Evolutionary conservation across 2,888 invertebrate species (phyloP).

Genomic region (Stenodema calcarata): DNA sequence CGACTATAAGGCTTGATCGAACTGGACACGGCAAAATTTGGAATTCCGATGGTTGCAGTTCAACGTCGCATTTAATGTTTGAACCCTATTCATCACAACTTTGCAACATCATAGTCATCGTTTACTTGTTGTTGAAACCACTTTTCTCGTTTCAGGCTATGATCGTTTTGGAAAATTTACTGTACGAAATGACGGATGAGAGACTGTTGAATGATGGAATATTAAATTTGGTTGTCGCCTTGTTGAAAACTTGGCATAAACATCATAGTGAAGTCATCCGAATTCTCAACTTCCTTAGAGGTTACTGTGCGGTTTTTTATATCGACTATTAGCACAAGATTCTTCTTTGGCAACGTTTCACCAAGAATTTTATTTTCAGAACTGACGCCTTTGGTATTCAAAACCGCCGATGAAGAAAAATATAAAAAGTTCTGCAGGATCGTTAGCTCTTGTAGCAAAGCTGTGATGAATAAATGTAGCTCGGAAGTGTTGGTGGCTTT

Average conservation of each 20-base stretch:
- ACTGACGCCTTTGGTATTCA: constrained; percentile 30
- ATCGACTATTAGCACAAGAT: not conserved
- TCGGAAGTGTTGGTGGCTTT: constrained; percentile 8
- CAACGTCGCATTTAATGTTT: too few relatives aligned
- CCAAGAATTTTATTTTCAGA: not conserved
- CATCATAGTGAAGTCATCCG: constrained; percentile 50
- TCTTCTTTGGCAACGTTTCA: not conserved
- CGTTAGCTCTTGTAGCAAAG: not conserved
- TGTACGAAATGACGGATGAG: not conserved
- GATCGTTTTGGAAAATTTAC: constrained; percentile 33
- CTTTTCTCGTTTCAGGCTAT: constrained; percentile 21
- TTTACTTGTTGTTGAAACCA: not conserved
- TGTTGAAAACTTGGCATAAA: constrained; percentile 48
- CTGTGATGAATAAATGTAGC: not conserved
- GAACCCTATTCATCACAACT: too few relatives aligned
- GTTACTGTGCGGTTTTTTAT: constrained; percentile 18
- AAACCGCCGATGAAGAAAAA: constrained; percentile 34
- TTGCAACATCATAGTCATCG: too few relatives aligned
- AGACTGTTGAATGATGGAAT: constrained; percentile 42
- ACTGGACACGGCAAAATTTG: too few relatives aligned
- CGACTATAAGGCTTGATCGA: too few relatives aligned
- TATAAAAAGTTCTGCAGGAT: constrained; percentile 20
- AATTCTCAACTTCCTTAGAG: constrained; percentile 50
- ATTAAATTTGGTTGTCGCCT: constrained; percentile 17
- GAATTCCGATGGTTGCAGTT: too few relatives aligned